These are phyloP conservation scores for Coenonympha glycerion DNA, from an alignment of 2,888 invertebrate species.

Conservation along the genomic window DNA sequence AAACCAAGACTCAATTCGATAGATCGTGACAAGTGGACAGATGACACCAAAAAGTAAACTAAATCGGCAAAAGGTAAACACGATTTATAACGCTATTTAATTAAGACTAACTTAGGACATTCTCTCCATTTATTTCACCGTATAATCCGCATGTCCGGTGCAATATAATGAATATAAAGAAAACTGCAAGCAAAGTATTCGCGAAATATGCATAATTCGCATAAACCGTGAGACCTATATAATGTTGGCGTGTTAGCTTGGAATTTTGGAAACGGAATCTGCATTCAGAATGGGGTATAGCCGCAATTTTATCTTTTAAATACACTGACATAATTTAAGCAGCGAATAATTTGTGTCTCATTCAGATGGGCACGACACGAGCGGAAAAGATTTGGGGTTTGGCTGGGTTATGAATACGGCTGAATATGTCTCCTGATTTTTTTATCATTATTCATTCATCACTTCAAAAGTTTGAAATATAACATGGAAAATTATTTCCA, in stretches of 20 bases:
- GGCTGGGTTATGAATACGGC: too few relatives aligned
- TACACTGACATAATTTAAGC: conserved; percentile 9
- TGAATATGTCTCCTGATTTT: too few relatives aligned
- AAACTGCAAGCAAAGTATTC: conserved; percentile 6
- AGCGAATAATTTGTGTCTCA: conserved; percentile 8
- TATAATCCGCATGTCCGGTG: background rate
- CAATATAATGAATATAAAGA: conserved; percentile 12
- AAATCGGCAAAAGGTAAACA: background rate
- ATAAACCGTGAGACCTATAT: conserved; percentile 8
- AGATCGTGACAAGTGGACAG: background rate
- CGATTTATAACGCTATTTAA: background rate
- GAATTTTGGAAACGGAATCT: conserved; percentile 13
- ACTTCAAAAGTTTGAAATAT: too few relatives aligned
- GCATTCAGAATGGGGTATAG: conserved; percentile 11
- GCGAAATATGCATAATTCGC: conserved; percentile 15
- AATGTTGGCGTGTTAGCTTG: conserved; percentile 3
- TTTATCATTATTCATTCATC: too few relatives aligned
- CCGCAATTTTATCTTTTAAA: conserved; percentile 10
- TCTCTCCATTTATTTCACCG: background rate
- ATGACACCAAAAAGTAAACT: background rate
- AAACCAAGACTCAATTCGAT: too few relatives aligned
- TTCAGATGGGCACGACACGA: too few relatives aligned
- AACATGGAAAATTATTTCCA: too few relatives aligned
- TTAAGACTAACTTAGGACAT: background rate
- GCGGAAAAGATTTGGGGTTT: too few relatives aligned